Conservation (phyloP, 2,888 invertebrate species). For the Lasioglossum zephyrum region DNA sequence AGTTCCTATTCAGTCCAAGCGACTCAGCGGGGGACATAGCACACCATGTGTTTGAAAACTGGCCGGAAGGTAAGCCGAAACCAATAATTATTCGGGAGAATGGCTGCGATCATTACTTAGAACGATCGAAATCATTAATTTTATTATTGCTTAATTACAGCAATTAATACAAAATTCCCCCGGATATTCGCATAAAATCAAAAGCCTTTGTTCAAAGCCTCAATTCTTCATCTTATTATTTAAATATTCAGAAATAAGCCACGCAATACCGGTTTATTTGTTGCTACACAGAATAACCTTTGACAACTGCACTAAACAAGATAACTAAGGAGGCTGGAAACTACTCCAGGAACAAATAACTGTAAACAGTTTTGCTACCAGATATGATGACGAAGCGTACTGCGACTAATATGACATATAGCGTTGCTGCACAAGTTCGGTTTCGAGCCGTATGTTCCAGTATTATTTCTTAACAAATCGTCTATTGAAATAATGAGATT, state of each 20-base stretch:
- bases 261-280: background rate
- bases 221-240: background rate
- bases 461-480: too few relatives aligned
- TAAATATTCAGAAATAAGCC: background rate
- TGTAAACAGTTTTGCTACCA: too few relatives aligned
- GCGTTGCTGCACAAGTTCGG: too few relatives aligned
- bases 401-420: too few relatives aligned
- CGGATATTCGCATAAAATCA: background rate
- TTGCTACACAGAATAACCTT: background rate
- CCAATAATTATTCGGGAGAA: background rate
- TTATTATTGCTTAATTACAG: too few relatives aligned
- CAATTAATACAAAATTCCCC: background rate
- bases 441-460: too few relatives aligned
- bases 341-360: too few relatives aligned
- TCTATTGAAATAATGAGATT: too few relatives aligned
- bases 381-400: too few relatives aligned
- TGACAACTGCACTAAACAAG: background rate
- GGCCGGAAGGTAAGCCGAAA: constrained; percentile 95
- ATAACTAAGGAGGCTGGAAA: background rate
- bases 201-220: background rate
- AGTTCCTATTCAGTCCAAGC: constrained; percentile 98
- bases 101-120: too few relatives aligned
- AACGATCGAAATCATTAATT: background rate
- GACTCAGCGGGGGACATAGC: constrained; percentile 99
- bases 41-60: constrained; percentile 99